These are phyloP conservation scores for Scolopax bukidnonensis DNA, from an alignment of 2,797 vertebrate genomes.

Conservation along the genomic window DNA sequence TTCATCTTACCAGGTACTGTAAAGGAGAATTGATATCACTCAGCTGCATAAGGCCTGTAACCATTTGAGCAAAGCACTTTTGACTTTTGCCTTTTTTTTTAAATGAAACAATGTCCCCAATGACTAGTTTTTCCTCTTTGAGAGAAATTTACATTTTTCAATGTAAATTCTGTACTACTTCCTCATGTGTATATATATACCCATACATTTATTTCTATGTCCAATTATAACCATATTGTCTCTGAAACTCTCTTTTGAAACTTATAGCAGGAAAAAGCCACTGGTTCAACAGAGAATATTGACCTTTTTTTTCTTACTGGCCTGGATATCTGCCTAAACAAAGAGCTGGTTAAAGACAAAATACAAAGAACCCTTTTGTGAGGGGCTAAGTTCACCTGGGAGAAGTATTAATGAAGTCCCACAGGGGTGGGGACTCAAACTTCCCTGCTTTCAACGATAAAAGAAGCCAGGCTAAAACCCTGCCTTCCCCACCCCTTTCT, in stretches of 20 bases:
- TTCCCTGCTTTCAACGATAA: conserved; percentile 54
- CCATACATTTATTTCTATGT: neutral
- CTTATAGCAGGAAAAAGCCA: conserved; percentile 58
- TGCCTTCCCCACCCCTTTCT: conserved; percentile 42
- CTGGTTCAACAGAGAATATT: conserved; percentile 74
- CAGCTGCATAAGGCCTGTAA: neutral
- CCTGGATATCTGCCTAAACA: conserved; percentile 77
- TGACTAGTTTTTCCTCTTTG: neutral
- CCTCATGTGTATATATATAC: neutral
- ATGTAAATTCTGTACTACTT: neutral
- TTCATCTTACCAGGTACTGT: neutral
- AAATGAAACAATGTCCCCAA: neutral
- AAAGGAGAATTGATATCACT: neutral
- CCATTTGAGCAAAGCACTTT: neutral
- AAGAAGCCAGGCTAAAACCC: conserved; percentile 16
- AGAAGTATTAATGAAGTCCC: conserved; percentile 78
- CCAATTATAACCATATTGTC: neutral
- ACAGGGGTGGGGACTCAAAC: conserved; percentile 57
- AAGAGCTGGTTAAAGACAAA: conserved; percentile 75
- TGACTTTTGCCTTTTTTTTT: no score
- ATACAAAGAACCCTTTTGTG: conserved; percentile 81
- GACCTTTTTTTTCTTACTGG: conserved; percentile 70
- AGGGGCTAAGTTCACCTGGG: conserved; percentile 73
- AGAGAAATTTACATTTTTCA: neutral
- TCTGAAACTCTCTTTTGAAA: conserved; percentile 66